Percentiles rank a stretch among this genome's conserved stretches.
Conservation (phyloP, 2,888 invertebrate genomes). For the Opisthograptis luteolata region DNA sequence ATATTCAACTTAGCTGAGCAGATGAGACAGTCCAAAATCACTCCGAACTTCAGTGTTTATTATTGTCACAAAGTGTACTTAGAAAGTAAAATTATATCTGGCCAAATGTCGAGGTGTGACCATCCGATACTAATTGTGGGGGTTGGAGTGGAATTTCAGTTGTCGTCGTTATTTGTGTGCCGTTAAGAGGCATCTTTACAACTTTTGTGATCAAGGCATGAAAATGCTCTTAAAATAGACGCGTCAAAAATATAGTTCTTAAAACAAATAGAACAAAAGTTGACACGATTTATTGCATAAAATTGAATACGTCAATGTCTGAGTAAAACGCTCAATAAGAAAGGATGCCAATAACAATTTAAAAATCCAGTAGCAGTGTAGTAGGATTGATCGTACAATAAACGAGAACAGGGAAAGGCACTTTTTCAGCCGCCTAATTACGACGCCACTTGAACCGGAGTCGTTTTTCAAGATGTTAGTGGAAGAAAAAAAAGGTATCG, state of each 20-base stretch:
- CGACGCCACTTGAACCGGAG: slow-evolving; percentile 64
- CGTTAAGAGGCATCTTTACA: slow-evolving; percentile 70
- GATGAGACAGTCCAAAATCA: slow-evolving; percentile 51
- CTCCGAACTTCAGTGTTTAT: slow-evolving; percentile 49
- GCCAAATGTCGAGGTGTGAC: slow-evolving; percentile 80
- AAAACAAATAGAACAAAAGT: slow-evolving; percentile 19
- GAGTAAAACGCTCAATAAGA: slow-evolving; percentile 37
- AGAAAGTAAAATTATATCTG: slow-evolving; percentile 81
- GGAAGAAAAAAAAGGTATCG: slow-evolving; percentile 61
- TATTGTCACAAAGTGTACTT: slow-evolving; percentile 80
- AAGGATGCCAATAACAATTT: slow-evolving; percentile 29
- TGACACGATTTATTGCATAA: background rate
- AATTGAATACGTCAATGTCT: slow-evolving; percentile 17
- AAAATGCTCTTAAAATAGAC: slow-evolving; percentile 64
- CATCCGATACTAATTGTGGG: slow-evolving; percentile 81
- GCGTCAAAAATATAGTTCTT: slow-evolving; percentile 42
- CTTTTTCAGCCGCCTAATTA: slow-evolving; percentile 79
- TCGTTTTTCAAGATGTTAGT: slow-evolving; percentile 70
- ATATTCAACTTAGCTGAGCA: slow-evolving; percentile 49
- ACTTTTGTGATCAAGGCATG: slow-evolving; percentile 59
- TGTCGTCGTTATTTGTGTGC: slow-evolving; percentile 69
- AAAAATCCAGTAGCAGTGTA: slow-evolving; percentile 51
- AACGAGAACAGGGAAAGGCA: slow-evolving; percentile 66
- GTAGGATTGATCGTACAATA: slow-evolving; percentile 60
- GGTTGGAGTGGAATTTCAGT: slow-evolving; percentile 61